Percentiles rank a stretch among this genome's conserved stretches.
phyloP scores from a whole-genome alignment of 2,113 vertebrate species.

The Nestor notabilis region DNA sequence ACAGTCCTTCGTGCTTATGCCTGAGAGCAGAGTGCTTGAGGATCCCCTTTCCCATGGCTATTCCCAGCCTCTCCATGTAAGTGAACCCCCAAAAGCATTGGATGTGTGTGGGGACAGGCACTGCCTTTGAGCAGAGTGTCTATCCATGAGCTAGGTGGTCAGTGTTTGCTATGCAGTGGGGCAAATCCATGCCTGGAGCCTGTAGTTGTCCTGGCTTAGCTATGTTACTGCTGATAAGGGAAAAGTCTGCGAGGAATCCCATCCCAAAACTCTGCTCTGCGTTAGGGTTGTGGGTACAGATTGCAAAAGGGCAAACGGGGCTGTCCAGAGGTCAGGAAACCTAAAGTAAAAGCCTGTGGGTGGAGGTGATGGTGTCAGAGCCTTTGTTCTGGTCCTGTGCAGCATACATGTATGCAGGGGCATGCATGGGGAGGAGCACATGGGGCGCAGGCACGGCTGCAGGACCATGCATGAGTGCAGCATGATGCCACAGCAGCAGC shows the following conservation, averaged over 20 bases:
- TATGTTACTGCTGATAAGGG: background rate
- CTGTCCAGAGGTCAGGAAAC: background rate
- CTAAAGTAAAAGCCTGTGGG: background rate
- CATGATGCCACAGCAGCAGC: background rate
- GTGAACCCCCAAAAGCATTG: background rate
- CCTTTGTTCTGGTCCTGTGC: background rate
- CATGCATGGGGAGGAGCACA: rapidly evolving
- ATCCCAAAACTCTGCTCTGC: rapidly evolving
- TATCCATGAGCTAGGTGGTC: background rate
- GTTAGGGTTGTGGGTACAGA: rapidly evolving
- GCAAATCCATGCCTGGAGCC: background rate
- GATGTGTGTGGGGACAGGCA: rapidly evolving
- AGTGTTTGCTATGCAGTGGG: rapidly evolving
- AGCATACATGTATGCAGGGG: rapidly evolving
- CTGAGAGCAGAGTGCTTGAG: background rate
- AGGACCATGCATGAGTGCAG: rapidly evolving
- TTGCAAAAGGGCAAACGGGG: background rate
- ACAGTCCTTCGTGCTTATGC: background rate
- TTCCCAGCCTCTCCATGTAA: slow-evolving; percentile 83
- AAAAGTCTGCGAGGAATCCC: background rate
- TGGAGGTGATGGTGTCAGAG: background rate
- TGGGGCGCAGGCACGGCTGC: rapidly evolving
- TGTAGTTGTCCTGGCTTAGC: background rate
- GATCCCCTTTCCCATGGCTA: slow-evolving; percentile 78
- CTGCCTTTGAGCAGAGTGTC: background rate